Base-by-base conservation (phyloP, 2,797 vertebrate genomes). In the Cirrhinus mrigala region DNA sequence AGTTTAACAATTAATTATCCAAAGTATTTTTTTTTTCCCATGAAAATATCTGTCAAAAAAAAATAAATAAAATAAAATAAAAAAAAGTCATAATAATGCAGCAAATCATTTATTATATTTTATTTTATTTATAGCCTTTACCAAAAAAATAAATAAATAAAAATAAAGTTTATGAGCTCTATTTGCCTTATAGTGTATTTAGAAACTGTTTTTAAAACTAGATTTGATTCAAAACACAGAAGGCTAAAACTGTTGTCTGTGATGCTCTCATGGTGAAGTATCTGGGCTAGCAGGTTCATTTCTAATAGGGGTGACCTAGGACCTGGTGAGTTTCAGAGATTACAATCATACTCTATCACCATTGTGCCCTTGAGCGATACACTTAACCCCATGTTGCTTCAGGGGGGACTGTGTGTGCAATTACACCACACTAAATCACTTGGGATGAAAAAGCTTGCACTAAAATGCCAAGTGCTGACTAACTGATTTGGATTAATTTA, bases 401-500 rank as follows among this genome's bases (percentile, higher is more conserved):
- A 16, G 9, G 9, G 9, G 20, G 29, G 77, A 54, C 77, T 62
- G 44, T 80, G 69, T n/a, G 40, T 73, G 29, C 77, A 80, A 80
- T 85, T 79, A 80, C 77, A 71, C 29, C 3, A 18, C 12, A 64
- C 64, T 76, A 85, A 80, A 73, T 85, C 68, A 52, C 52, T 80
- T 62, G 48, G 83, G 7, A 62, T 48, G 33, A 71, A 85, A 87
- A 82, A 73, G 79, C 20, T 10, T 82, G 79, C 56, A 79, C 66
- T 84, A 81, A 81, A 87, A 69, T 62, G 71, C 66, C 64, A 85
- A 82, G 66, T 81, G 79, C 86, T 70, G 83, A 87, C 68, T 87
- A 58, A 85, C 79, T 81, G 73, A 87, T 87, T 84, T 75, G 58
- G 64, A 87, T 85, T 77, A 81, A 85, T 87, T 81, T 87, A 85